Base-by-base conservation (phyloP, 2,113 vertebrate species). In the Triplophysa siluroides region DNA sequence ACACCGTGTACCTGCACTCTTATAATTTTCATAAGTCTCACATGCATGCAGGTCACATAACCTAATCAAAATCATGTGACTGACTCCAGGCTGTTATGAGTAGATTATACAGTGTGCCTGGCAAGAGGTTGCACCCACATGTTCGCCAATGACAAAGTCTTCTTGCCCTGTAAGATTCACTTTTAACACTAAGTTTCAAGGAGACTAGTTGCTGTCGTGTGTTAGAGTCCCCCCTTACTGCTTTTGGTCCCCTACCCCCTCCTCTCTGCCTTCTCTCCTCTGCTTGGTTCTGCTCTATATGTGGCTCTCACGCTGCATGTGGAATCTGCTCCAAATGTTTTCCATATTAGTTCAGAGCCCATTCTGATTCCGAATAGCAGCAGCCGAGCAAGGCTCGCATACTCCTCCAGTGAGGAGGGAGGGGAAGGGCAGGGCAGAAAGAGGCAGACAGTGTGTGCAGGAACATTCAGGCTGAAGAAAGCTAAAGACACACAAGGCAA, bases 291-390 rank as follows among this genome's bases (percentile, higher is more conserved):
- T 82, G 58, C 87, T 92, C 95, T 95, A 95, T 92, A 95, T 91
- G 93, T 92, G 96, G 96, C 94, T 91, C 92, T 87, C 87, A 83
- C 88, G 90, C 91, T 84, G 92, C 87, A 89, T 26, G 84, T 88
- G 89, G 89, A 90, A 92, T 91, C 93, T 83, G 86, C 91, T 94
- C 94, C 91, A 93, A 95, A 95, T 94, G 93, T 93, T 98, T 97
- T 96, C 97, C 97, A 95, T 97, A 97, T 97, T 97, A 97, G 96
- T 96, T 94, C 96, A 96, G 92, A 88, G 93, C 89, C 92, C 84
- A 93, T 89, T 90, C 90, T 86, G 91, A 90, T 91, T 94, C 91
- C 91, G 92, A 94, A 93, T 90, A 93, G 91, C 91, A 85, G 90
- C 84, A 78, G 85, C 61, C 41, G 84, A 47, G 70, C 86, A 83